These are phyloP conservation scores for Zeuzera pyrina DNA, from an alignment of 2,888 invertebrate genomes.

Conservation along the genomic window DNA sequence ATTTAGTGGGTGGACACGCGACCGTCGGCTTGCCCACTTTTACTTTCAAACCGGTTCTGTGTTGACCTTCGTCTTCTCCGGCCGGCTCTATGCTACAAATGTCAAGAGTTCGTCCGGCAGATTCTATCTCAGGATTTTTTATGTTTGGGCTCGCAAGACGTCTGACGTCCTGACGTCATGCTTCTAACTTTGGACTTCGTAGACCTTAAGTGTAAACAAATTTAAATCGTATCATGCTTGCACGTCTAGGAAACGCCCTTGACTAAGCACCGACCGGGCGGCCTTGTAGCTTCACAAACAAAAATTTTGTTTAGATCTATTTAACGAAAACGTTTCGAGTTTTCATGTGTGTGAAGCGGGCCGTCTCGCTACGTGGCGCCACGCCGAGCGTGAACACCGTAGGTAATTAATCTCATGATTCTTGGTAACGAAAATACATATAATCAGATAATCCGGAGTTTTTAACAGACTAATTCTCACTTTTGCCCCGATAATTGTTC, in stretches of 20 bases:
- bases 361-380: constrained; percentile 26
- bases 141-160: background rate
- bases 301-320: constrained; percentile 53
- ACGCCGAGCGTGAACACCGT: constrained; percentile 16
- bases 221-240: constrained; percentile 34
- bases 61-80: constrained; percentile 44
- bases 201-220: constrained; percentile 35
- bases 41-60: constrained; percentile 63
- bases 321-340: constrained; percentile 40
- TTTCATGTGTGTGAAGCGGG: constrained; percentile 14
- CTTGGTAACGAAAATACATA: too few relatives aligned
- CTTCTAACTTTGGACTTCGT: background rate
- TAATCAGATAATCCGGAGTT: background rate
- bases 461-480: constrained; percentile 1
- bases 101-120: constrained; percentile 8
- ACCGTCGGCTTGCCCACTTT: constrained; percentile 50
- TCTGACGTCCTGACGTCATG: constrained; percentile 15
- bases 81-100: constrained; percentile 26
- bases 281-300: constrained; percentile 60
- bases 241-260: constrained; percentile 64
- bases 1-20: constrained; percentile 67
- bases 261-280: constrained; percentile 64
- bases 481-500: constrained; percentile 26
- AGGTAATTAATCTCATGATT: too few relatives aligned
- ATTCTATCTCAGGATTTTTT: constrained; percentile 9